Evolutionary conservation across 2,888 invertebrate genomes (phyloP).

Genomic region (Cynaeus angustus): DNA sequence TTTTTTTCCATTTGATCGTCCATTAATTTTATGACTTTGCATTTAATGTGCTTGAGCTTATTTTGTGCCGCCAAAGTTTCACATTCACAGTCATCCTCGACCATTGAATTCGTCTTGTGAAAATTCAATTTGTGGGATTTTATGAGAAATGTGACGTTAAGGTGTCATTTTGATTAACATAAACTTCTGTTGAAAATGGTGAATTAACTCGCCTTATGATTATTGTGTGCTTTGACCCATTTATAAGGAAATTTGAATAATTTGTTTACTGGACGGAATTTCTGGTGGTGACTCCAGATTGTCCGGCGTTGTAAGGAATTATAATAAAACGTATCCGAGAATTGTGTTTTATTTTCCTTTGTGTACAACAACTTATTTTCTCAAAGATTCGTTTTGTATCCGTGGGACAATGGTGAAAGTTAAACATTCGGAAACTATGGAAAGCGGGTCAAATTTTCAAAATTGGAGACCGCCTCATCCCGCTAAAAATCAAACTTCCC

Average conservation of each 20-base stretch:
- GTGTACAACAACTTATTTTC: no score
- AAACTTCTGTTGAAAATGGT: background rate
- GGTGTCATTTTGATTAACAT: slow-evolving; percentile 18
- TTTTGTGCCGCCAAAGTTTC: slow-evolving; percentile 11
- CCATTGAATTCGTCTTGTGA: slow-evolving; percentile 12
- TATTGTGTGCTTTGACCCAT: background rate
- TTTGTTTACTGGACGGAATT: slow-evolving; percentile 3
- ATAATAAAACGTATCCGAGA: background rate
- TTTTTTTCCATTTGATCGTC: slow-evolving; percentile 21
- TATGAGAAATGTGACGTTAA: slow-evolving; percentile 19
- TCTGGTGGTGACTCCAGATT: background rate
- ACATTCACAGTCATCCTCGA: slow-evolving; percentile 34
- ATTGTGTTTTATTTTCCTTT: no score
- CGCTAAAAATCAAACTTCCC: no score
- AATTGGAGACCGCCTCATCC: no score
- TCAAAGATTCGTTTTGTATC: no score
- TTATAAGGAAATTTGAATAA: slow-evolving; percentile 17
- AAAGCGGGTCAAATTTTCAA: no score
- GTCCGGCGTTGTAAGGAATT: background rate
- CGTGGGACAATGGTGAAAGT: no score
- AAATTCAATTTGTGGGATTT: slow-evolving; percentile 18
- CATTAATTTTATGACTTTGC: slow-evolving; percentile 40
- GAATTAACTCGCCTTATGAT: slow-evolving; percentile 6
- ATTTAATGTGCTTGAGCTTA: slow-evolving; percentile 25
- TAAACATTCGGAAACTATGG: no score